A percentile compares a stretch with the other conserved stretches of the same genome.
These are phyloP conservation scores for Psittacula cyanocephala DNA, from an alignment of 2,113 vertebrate genomes.

Conservation along the genomic window DNA sequence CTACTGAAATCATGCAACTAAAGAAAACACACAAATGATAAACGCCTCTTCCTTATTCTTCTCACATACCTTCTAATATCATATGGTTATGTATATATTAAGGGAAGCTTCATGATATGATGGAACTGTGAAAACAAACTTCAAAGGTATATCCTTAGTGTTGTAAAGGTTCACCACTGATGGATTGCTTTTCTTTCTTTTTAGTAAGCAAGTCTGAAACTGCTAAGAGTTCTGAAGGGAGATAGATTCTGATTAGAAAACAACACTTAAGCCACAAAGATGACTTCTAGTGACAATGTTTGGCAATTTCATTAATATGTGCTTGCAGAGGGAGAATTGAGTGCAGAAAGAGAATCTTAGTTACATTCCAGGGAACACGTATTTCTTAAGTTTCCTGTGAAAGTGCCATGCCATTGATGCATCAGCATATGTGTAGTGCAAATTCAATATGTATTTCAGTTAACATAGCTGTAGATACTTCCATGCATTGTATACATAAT, in stretches of 20 bases:
- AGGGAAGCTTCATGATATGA: not conserved
- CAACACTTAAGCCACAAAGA: not conserved
- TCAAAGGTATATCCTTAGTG: not conserved
- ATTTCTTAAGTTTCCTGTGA: not conserved
- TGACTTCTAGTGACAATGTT: not conserved
- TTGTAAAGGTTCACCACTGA: not conserved
- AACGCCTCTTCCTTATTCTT: not conserved
- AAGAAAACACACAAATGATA: not conserved
- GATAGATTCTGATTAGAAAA: not conserved
- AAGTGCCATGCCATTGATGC: not conserved
- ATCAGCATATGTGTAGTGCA: not conserved
- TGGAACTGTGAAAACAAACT: not conserved
- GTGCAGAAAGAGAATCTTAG: not conserved
- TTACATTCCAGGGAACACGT: not conserved
- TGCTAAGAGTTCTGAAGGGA: not conserved
- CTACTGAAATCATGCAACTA: not conserved
- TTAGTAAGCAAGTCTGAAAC: not conserved
- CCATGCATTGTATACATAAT: not conserved
- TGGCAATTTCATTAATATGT: not conserved
- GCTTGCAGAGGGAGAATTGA: not conserved
- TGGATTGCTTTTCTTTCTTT: not conserved
- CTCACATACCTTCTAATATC: not conserved
- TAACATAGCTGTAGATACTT: not conserved
- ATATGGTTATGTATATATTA: not conserved
- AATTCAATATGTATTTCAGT: not conserved